These are phyloP conservation scores for Manis crassicaudata DNA, from an alignment of 2,797 vertebrate species.

Conservation along the genomic window DNA sequence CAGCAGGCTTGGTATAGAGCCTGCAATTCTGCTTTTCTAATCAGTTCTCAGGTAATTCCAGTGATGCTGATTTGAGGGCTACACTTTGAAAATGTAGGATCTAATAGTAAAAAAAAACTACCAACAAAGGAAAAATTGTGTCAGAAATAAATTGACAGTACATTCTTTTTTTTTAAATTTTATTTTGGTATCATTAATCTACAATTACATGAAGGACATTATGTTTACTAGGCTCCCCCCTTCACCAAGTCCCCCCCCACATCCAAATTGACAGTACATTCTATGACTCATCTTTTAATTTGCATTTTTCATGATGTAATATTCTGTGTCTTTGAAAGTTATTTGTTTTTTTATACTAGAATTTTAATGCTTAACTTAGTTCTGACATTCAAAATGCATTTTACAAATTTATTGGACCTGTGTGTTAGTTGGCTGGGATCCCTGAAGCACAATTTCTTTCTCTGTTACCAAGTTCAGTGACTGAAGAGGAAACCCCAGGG, in stretches of 20 bases:
- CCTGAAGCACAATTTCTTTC: neutral
- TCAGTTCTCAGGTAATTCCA: neutral
- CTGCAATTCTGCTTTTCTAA: neutral
- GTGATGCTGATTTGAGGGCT: neutral
- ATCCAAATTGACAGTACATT: neutral
- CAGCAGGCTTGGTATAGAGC: neutral
- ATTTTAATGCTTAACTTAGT: neutral
- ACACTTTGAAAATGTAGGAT: neutral
- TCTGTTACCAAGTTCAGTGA: neutral
- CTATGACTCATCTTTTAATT: neutral
- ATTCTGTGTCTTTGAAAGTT: neutral
- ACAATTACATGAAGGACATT: too few relatives aligned
- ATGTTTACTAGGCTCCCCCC: too few relatives aligned
- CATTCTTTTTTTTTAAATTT: too few relatives aligned
- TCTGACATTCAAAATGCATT: neutral
- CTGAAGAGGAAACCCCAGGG: neutral
- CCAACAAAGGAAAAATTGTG: neutral
- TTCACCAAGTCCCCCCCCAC: too few relatives aligned
- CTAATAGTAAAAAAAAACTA: neutral
- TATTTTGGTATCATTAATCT: too few relatives aligned
- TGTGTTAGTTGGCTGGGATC: neutral
- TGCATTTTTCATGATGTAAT: neutral
- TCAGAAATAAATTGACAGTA: neutral
- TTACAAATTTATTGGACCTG: neutral
- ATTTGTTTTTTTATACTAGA: neutral